Conservation (phyloP, 2,888 invertebrate species). For the Drosophila borborema region DNA sequence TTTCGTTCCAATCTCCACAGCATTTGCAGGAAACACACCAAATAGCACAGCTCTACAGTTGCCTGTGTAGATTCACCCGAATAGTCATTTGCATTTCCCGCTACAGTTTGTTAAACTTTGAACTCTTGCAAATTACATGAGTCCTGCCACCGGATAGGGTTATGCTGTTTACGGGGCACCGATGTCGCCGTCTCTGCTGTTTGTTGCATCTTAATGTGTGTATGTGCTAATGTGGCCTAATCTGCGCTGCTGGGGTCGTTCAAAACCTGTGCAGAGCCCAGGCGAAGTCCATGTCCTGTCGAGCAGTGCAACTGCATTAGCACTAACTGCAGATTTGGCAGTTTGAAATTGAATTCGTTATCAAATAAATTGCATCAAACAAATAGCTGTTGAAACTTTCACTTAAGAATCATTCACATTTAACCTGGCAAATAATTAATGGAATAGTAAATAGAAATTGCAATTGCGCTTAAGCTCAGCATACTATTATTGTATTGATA, state of each 20-base stretch:
- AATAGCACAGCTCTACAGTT: slow-evolving; percentile 8
- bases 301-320: slow-evolving; percentile 58
- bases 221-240: slow-evolving; percentile 49
- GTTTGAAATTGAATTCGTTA: slow-evolving; percentile 78
- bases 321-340: slow-evolving; percentile 59
- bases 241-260: slow-evolving; percentile 29
- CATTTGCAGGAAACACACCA: neutral
- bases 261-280: slow-evolving; percentile 32
- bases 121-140: slow-evolving; percentile 81
- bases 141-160: slow-evolving; percentile 74
- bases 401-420: slow-evolving; percentile 5
- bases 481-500: neutral
- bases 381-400: slow-evolving; percentile 22
- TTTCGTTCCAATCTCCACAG: too few species aligned
- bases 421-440: neutral
- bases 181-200: slow-evolving; percentile 22
- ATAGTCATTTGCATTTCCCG: slow-evolving; percentile 73
- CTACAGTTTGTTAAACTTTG: slow-evolving; percentile 80
- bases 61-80: slow-evolving; percentile 46
- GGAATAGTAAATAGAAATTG: neutral
- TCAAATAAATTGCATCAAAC: slow-evolving; percentile 74
- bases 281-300: slow-evolving; percentile 26
- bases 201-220: slow-evolving; percentile 53
- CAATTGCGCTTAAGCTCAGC: neutral
- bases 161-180: slow-evolving; percentile 55